Percentiles rank a stretch among this genome's conserved stretches.
Evolutionary conservation across 1,140 invertebrate genomes (phyloP).

Genomic region (Achatina immaculata): DNA sequence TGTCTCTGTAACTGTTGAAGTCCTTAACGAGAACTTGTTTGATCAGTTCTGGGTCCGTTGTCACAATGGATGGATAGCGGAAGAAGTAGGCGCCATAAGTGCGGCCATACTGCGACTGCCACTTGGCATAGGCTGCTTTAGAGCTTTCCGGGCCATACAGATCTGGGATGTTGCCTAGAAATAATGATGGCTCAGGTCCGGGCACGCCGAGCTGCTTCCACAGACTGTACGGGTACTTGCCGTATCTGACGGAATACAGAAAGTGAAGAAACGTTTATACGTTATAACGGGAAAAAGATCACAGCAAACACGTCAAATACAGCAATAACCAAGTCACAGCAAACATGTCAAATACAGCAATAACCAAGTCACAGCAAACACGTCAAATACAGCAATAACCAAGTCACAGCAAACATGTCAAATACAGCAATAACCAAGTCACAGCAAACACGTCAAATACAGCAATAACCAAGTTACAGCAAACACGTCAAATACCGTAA

Average conservation of each 20-base stretch:
- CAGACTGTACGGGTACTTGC: background rate
- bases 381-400: too few relatives aligned
- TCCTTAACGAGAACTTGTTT: slow-evolving; percentile 23
- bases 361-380: too few relatives aligned
- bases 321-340: too few relatives aligned
- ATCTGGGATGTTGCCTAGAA: slow-evolving; percentile 18
- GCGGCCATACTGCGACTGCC: slow-evolving; percentile 13
- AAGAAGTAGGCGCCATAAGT: slow-evolving; percentile 1
- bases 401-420: too few relatives aligned
- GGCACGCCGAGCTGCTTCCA: slow-evolving; percentile 13
- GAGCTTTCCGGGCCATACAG: background rate
- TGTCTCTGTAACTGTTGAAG: slow-evolving; percentile 1
- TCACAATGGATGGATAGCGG: background rate
- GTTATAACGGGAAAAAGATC: too few relatives aligned
- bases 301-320: too few relatives aligned
- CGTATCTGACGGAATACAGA: slow-evolving; percentile 9
- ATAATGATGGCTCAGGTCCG: background rate
- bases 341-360: too few relatives aligned
- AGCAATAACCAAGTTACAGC: too few relatives aligned
- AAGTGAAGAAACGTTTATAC: too few relatives aligned
- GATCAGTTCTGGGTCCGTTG: slow-evolving; percentile 20
- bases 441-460: too few relatives aligned
- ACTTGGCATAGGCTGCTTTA: background rate
- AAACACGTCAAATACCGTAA: too few relatives aligned
- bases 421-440: too few relatives aligned